Percentiles rank a stretch among this genome's conserved stretches.
These are phyloP conservation scores for Seriola aureovittata DNA, from an alignment of 2,113 vertebrate species.

Conservation along the genomic window DNA sequence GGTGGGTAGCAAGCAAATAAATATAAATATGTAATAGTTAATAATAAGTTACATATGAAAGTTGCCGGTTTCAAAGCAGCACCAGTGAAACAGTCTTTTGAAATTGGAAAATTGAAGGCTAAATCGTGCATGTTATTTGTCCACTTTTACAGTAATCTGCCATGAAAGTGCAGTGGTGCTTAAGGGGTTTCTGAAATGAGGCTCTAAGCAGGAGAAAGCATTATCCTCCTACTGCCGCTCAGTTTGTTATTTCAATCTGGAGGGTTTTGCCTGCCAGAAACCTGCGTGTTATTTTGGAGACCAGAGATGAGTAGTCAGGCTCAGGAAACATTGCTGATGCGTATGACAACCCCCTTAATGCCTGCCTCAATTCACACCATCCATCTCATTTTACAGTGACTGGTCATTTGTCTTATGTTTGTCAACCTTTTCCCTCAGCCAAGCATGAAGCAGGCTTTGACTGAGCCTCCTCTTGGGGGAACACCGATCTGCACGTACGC, in stretches of 20 bases:
- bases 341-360: slow-evolving; percentile 62
- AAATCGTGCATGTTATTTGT: neutral
- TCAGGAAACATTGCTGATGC: slow-evolving; percentile 63
- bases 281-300: slow-evolving; percentile 57
- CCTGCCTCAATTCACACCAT: slow-evolving; percentile 68
- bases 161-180: neutral
- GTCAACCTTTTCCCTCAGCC: slow-evolving; percentile 73
- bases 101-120: neutral
- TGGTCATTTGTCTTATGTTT: slow-evolving; percentile 76
- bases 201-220: slow-evolving; percentile 46
- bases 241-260: slow-evolving; percentile 63
- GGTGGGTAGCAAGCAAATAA: neutral
- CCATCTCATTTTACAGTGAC: slow-evolving; percentile 76
- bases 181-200: slow-evolving; percentile 12
- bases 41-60: neutral
- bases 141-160: neutral
- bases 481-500: slow-evolving; percentile 53
- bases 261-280: slow-evolving; percentile 43
- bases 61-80: neutral
- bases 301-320: slow-evolving; percentile 49
- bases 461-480: slow-evolving; percentile 18
- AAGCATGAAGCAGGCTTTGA: slow-evolving; percentile 68
- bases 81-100: neutral
- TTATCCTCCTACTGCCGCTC: slow-evolving; percentile 37
- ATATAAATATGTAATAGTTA: neutral